Evolutionary conservation across 1,140 invertebrate genomes (phyloP).

Genomic region (Aphis craccivora): DNA sequence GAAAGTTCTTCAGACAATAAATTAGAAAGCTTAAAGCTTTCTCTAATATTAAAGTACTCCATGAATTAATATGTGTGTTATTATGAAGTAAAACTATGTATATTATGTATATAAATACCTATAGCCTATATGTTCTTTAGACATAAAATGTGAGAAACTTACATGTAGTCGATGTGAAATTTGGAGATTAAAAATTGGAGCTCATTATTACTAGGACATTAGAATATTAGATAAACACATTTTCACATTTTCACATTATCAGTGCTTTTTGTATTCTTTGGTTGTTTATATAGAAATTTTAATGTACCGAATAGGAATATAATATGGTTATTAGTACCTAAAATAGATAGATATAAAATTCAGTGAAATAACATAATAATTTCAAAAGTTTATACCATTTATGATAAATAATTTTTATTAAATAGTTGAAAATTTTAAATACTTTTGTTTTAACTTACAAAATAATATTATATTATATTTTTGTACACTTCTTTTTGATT

Average conservation of each 20-base stretch:
- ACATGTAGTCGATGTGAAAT: background rate
- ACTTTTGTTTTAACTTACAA: background rate
- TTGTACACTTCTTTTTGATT: background rate
- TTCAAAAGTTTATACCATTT: background rate
- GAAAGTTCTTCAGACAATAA: background rate
- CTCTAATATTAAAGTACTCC: background rate
- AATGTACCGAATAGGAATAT: background rate
- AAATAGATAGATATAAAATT: background rate
- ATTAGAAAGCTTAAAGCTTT: background rate
- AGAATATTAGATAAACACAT: background rate
- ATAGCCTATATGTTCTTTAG: background rate
- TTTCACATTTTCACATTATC: background rate
- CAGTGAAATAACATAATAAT: background rate
- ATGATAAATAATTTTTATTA: background rate
- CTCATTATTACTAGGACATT: background rate
- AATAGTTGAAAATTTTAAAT: background rate
- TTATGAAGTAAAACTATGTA: background rate
- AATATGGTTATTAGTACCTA: too few relatives aligned
- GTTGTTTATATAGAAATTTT: background rate
- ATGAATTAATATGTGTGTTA: background rate
- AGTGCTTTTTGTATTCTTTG: background rate
- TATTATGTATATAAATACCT: background rate
- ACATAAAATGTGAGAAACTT: background rate
- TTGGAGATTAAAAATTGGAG: background rate
- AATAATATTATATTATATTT: background rate